These are phyloP conservation scores for Coturnix japonica DNA, from an alignment of 2,113 vertebrate genomes.

Conservation along the genomic window DNA sequence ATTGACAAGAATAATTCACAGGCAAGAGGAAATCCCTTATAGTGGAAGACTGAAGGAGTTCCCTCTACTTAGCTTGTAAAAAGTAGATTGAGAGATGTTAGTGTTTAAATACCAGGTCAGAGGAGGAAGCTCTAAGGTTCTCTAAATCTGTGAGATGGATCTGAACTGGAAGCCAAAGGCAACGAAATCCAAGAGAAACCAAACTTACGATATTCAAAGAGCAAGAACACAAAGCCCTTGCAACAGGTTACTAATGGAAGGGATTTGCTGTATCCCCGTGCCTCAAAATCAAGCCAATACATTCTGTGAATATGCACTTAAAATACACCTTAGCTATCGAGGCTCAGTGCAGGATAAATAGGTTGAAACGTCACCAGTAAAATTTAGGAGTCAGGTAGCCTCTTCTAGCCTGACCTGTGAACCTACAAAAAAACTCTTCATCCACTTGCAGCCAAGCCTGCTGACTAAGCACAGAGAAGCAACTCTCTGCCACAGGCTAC, in stretches of 20 bases:
- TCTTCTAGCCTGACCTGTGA: not conserved
- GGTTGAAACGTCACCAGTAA: not conserved
- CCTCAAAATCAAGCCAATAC: conserved; percentile 8
- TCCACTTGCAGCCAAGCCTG: not conserved
- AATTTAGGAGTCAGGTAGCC: not conserved
- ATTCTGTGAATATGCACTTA: not conserved
- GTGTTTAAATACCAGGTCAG: not conserved
- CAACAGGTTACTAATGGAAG: not conserved
- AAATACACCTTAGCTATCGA: not conserved
- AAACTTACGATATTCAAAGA: not conserved
- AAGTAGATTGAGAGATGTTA: not conserved
- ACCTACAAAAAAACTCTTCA: not conserved
- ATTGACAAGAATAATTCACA: not conserved
- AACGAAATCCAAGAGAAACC: not conserved
- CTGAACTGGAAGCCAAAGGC: conserved; percentile 18
- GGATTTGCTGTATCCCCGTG: not conserved
- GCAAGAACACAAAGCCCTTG: not conserved
- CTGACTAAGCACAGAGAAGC: not conserved
- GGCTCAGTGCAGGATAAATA: not conserved
- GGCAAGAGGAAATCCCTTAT: not conserved
- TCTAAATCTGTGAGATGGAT: not conserved
- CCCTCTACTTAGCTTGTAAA: not conserved
- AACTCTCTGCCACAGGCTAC: not conserved
- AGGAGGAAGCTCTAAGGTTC: not conserved
- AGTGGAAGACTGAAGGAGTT: not conserved